Evolutionary conservation across 2,797 vertebrate genomes (phyloP), one percentile per base, ranked within the genome.

Genomic region (Pitangus sulphuratus): DNA sequence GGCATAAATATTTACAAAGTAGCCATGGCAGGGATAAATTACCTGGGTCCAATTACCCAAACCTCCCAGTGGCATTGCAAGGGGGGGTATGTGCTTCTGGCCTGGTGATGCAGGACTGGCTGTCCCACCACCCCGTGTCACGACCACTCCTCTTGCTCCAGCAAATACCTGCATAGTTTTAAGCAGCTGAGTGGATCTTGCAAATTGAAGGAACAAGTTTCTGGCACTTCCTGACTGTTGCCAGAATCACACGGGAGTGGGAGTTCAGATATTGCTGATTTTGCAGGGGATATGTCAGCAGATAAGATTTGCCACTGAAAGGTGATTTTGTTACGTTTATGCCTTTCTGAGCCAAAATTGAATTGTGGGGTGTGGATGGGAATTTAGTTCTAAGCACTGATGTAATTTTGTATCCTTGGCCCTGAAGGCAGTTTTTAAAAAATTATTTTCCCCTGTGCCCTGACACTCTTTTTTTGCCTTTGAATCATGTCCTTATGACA

Each of bases 401-500:
- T 95, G 96, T 96, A 95, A 96, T 97, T 96, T 94, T 80, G 85
- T 95, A 93, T 95, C 96, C 85, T 96, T 85, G 82, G 80, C 89
- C 96, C 77, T 84, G 62, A 84, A 96, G 95, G 83, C 87, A 62
- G 74, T 60, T 94, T 90, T 61, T 18, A 84, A 93, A 96, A 93
- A 93, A 94, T 53, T 13, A 89, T 95, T 94, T 90, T 60, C 93
- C 96, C 74, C 45, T 68, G 85, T 90, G 93, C 80, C 87, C 89
- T 93, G 94, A 91, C 94, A 89, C 85, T 93, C 54, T 84, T 96
- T 95, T 96, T 93, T 94, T 86, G 83, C 94, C 88, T 96, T 95
- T 96, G 94, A 95, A 87, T 97, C 89, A 95, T 83, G 80, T 94
- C 93, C 93, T 87, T 60, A 28, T 90, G 93, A 93, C 96, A 95